Conservation (phyloP, 2,113 vertebrate species). For the Ptychochromis oligacanthus region DNA sequence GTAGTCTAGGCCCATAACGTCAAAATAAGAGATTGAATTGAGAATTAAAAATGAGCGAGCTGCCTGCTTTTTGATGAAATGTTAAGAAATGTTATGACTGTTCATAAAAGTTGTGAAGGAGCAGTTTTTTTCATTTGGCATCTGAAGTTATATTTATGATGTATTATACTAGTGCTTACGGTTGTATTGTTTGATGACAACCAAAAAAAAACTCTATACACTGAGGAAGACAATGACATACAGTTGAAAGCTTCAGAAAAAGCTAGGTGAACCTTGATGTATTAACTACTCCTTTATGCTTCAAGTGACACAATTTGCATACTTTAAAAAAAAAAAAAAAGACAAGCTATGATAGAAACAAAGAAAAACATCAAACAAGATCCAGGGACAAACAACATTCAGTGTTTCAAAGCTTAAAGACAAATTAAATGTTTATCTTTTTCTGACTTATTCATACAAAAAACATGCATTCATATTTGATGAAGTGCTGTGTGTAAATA, state of each 20-base stretch:
- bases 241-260: not conserved
- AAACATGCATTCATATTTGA: conserved; percentile 19
- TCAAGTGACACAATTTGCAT: not conserved
- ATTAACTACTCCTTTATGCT: not conserved
- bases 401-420: not conserved
- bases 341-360: not conserved
- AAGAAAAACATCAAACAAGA: not conserved
- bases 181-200: not conserved
- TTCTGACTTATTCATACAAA: conserved; percentile 13
- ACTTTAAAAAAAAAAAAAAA: not conserved
- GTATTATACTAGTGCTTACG: not conserved
- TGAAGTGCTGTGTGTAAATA: conserved; percentile 78
- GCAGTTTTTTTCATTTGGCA: not conserved
- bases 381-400: not conserved
- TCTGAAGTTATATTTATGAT: not conserved
- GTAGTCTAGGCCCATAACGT: too few relatives aligned
- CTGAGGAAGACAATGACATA: not conserved
- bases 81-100: not conserved
- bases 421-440: not conserved
- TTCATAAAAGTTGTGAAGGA: not conserved
- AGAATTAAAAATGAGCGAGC: too few relatives aligned
- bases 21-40: too few relatives aligned
- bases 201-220: not conserved
- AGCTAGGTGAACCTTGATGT: not conserved
- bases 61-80: too few relatives aligned